Evolutionary conservation across 2,888 invertebrate species (phyloP), one percentile per base, ranked within the genome.

Genomic region (Ophraella communa): DNA sequence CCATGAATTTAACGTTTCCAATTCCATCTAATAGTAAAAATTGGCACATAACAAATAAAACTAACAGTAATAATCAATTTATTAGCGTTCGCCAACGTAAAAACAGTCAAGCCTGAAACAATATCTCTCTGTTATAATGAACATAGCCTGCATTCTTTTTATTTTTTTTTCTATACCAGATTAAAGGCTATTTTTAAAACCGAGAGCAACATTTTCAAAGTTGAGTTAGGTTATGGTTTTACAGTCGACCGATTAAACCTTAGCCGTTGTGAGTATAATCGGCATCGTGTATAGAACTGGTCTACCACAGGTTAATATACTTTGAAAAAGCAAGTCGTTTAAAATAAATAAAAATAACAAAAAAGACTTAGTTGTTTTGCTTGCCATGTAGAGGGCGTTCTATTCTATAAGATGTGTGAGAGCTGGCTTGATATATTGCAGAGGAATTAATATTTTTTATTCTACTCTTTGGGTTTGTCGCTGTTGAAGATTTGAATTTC

Each of bases 141-240:
- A 64, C 67, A 59, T 64, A 62, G 65, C 62, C 60, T 61, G 66
- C 56, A 65, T 66, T 69, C 68, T 69, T 68, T 68, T 58, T 66
- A 64, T 67, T 69, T 69, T 71, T 69, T 68, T 59, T 61, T 59
- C 67, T 72, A 74, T 74, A 77, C 76, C 75, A 78, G 78, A 78
- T 78, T 78, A 78, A 76, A 74, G 65, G 76, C 79, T 81, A 81
- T 81, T 81, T 81, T 81, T 80, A 80, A 79, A 79, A 75, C 80
- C 75, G 76, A 78, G 76, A 78, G 74, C 80, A 81, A 81, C 81
- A 81, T 80, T 81, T 81, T 80, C 80, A 77, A 76, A 79, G 76
- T 81, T 80, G 77, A 79, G 81, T 80, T 82, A 81, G 80, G 81
- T 81, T 81, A 81, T 81, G 80, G 80, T 77, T 78, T 76, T 76